Evolutionary conservation across 2,113 vertebrate genomes (phyloP).

Genomic region (Eleginops maclovinus): DNA sequence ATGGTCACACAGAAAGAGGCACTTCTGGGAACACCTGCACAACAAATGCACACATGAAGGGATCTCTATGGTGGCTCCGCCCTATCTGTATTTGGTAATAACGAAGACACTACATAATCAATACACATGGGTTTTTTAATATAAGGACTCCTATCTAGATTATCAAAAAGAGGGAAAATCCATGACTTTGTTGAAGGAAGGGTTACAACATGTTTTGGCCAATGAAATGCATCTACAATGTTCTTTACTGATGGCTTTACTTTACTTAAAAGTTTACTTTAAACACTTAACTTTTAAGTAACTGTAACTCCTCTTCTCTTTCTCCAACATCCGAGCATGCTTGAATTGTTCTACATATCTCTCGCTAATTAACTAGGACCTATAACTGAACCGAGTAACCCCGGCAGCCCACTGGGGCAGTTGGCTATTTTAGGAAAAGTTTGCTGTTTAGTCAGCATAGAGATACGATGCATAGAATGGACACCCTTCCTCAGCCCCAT

Average conservation of each 20-base stretch:
- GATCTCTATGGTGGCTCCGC: background rate
- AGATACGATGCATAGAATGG: conserved; percentile 28
- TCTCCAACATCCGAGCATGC: conserved; percentile 8
- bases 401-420: conserved; percentile 34
- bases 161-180: background rate
- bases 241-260: too few species aligned
- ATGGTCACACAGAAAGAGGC: background rate
- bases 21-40: background rate
- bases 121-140: background rate
- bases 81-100: too few species aligned
- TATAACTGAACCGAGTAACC: conserved; percentile 76
- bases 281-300: too few species aligned
- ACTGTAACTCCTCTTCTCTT: background rate
- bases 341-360: conserved; percentile 9
- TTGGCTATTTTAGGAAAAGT: conserved; percentile 55
- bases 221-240: background rate
- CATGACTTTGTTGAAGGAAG: background rate
- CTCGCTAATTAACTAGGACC: conserved; percentile 71
- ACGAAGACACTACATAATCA: background rate
- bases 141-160: background rate
- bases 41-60: background rate
- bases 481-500: conserved; percentile 12
- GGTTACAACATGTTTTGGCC: background rate
- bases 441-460: conserved; percentile 22
- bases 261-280: too few species aligned